phyloP scores from a whole-genome alignment of 2,797 vertebrate species.

The Zenarchopterus dispar region DNA sequence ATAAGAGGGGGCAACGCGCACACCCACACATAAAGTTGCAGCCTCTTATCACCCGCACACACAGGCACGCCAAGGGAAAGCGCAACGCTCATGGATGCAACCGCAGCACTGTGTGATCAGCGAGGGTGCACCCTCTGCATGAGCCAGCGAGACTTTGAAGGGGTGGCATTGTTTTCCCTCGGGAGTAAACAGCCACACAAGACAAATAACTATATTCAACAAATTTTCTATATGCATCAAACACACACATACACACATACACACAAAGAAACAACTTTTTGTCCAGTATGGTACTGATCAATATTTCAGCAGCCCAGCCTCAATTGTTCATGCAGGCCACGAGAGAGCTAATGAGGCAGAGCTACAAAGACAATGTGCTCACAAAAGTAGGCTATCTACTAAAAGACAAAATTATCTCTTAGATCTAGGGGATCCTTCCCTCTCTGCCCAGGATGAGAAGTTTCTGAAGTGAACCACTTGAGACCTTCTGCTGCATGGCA shows the following conservation, averaged over 20 bases:
- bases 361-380: slow-evolving; percentile 64
- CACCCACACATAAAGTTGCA: slow-evolving; percentile 21
- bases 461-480: slow-evolving; percentile 44
- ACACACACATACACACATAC: slow-evolving; percentile 3
- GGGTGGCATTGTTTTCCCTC: slow-evolving; percentile 53
- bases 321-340: slow-evolving; percentile 70
- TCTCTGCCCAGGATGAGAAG: slow-evolving; percentile 40
- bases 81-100: slow-evolving; percentile 19
- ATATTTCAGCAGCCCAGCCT: slow-evolving; percentile 72
- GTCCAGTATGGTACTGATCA: slow-evolving; percentile 64
- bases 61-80: slow-evolving; percentile 33
- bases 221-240: slow-evolving; percentile 51
- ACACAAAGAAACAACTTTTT: slow-evolving; percentile 17
- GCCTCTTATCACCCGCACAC: slow-evolving; percentile 29
- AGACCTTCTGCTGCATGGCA: slow-evolving; percentile 48
- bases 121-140: slow-evolving; percentile 57
- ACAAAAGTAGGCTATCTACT: slow-evolving; percentile 53
- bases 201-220: slow-evolving; percentile 62
- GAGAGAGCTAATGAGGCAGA: slow-evolving; percentile 66
- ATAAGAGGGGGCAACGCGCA: slow-evolving; percentile 52
- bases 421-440: slow-evolving; percentile 50
- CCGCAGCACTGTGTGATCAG: slow-evolving; percentile 49
- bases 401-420: slow-evolving; percentile 61
- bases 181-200: slow-evolving; percentile 59
- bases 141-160: slow-evolving; percentile 67